Percentiles rank a stretch among this genome's conserved stretches.
Conservation (phyloP, 2,113 vertebrate genomes). For the Rallus limicola region DNA sequence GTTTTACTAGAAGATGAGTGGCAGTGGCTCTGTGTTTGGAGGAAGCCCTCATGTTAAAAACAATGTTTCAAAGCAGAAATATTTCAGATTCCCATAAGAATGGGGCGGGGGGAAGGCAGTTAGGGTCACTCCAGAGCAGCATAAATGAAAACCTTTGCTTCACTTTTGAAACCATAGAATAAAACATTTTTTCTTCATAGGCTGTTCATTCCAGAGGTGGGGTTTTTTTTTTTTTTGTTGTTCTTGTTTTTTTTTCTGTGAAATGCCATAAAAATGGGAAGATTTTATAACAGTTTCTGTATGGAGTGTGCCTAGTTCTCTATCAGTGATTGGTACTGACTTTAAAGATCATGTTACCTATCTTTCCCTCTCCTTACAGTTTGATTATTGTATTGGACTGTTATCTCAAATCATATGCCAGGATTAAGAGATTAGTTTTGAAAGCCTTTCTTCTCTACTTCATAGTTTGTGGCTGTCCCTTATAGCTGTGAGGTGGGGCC, state of each 20-base stretch:
- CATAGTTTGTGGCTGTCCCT: neutral
- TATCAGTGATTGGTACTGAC: neutral
- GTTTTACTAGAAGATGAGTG: neutral
- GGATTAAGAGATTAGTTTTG: neutral
- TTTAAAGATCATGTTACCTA: neutral
- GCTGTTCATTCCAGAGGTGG: neutral
- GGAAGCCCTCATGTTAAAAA: neutral
- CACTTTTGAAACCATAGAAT: neutral
- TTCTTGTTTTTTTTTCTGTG: neutral
- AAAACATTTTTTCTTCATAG: neutral
- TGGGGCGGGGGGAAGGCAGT: neutral
- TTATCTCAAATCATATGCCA: neutral
- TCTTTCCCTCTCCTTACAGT: neutral
- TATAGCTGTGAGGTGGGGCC: no score
- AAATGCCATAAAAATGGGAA: neutral
- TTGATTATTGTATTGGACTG: neutral
- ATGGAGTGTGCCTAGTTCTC: neutral
- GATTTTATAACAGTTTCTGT: neutral
- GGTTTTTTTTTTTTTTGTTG: neutral
- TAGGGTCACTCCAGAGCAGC: neutral
- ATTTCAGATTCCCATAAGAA: neutral
- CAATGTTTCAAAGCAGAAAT: neutral
- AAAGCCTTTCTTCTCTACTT: neutral
- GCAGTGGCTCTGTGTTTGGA: neutral
- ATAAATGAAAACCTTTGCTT: neutral